Percentiles rank a stretch among this genome's conserved stretches.
Evolutionary conservation across 1,140 invertebrate genomes (phyloP).

Genomic region (Aplysia californica): DNA sequence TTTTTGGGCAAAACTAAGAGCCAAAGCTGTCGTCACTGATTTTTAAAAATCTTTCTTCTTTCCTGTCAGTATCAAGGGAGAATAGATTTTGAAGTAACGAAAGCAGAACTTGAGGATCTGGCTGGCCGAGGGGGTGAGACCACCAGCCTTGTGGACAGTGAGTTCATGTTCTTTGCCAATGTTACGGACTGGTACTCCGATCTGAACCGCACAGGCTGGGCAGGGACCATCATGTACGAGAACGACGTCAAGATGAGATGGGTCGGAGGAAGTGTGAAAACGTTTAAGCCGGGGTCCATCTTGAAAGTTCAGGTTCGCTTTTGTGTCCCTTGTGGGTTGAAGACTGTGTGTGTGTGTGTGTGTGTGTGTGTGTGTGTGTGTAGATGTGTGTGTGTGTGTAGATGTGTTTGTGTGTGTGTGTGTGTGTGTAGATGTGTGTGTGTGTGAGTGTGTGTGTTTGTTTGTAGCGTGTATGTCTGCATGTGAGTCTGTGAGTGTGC

Average conservation of each 20-base stretch:
- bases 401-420: too few relatives aligned
- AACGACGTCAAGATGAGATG: conserved; percentile 85
- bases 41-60: too few relatives aligned
- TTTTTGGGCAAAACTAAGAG: too few relatives aligned
- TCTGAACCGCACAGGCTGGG: conserved; percentile 84
- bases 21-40: too few relatives aligned
- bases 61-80: conserved; percentile 91
- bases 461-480: too few relatives aligned
- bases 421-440: too few relatives aligned
- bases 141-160: conserved; percentile 76
- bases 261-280: conserved; percentile 88
- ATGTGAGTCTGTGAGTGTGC: too few relatives aligned
- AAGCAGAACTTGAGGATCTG: conserved; percentile 79
- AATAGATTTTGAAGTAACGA: conserved; percentile 85
- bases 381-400: too few relatives aligned
- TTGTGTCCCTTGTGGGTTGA: too few relatives aligned
- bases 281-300: conserved; percentile 94
- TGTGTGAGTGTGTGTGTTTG: too few relatives aligned
- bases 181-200: conserved; percentile 92
- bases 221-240: conserved; percentile 87
- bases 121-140: conserved; percentile 39
- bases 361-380: too few relatives aligned
- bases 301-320: conserved; percentile 77
- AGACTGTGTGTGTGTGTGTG: too few relatives aligned
- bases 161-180: conserved; percentile 79